Base-by-base conservation (phyloP, 2,113 vertebrate genomes). In the Epinephelus cyanopodus region DNA sequence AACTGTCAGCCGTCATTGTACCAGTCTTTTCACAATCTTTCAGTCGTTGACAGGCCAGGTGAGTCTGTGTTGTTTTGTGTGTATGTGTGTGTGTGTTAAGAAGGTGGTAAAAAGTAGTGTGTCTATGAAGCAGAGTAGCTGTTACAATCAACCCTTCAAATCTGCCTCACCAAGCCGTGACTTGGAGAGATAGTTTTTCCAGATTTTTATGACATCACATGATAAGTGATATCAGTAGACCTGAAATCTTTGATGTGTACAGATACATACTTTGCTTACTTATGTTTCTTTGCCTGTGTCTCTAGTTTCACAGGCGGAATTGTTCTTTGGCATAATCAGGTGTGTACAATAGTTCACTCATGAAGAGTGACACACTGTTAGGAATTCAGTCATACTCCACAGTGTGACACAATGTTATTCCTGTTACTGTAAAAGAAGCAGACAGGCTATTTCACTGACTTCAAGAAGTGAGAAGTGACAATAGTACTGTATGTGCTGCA, bases 51-150 rank as follows among this genome's bases (percentile, higher is more conserved):
- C 17, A 39, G 52, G 25, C 17, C 3, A 45, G 5, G 6, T 5
- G 14, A 39, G 54, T 69, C 17, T 58, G 64, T 84, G 23, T 27
- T 60, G n/a, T 39, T 7, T 29, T 5, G 1, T 61, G 29, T 58
- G 0, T 12, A 19, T 50, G 29, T 70, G 47, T 52, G 19, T 65
- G 81, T 42, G 17, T 76, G 45, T 60, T n/a, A 74, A 29, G 5
- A 25, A 66, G 18, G 52, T 10, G 50, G 61, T 62, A 69, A 70
- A 72, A 74, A 14, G 82, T 92, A 92, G 91, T 91, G 90, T 86
- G 61, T 80, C 64, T 65, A 67, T 54, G 47, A 37, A 67, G 23
- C 18, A 72, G 19, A 82, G 37, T 25, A 56, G 53, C 39, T 37
- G 12, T 77, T 33, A 68, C 8, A 27, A 58, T 74, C 19, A 63